phyloP scores from a whole-genome alignment of 2,797 vertebrate species.

The Hoplostethus atlanticus region DNA sequence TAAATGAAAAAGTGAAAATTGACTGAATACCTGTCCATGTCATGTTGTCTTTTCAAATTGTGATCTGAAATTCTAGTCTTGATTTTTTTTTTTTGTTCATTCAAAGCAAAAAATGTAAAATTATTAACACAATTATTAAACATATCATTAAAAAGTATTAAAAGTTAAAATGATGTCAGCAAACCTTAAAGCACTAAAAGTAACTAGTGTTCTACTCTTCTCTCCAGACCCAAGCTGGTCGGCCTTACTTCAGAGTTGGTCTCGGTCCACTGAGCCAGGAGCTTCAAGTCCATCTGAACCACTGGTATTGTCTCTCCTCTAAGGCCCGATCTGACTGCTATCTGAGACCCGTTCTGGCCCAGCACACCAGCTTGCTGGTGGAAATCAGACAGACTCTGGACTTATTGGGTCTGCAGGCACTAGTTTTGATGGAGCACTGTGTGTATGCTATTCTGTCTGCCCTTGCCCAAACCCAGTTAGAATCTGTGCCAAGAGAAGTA shows the following conservation, averaged over 20 bases:
- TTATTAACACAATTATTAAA: too few species aligned
- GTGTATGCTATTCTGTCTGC: constrained; percentile 59
- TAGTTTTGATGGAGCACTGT: constrained; percentile 75
- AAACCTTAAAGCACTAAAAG: too few species aligned
- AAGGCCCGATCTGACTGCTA: constrained; percentile 68
- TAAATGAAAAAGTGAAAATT: too few species aligned
- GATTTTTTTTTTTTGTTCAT: too few species aligned
- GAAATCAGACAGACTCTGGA: constrained; percentile 64
- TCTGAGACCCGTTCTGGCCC: constrained; percentile 56
- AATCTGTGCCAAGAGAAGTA: constrained; percentile 61
- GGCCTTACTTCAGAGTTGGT: constrained; percentile 35
- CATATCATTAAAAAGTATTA: too few species aligned
- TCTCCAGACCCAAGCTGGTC: constrained; percentile 25
- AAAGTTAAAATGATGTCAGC: too few species aligned
- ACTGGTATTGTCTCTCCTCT: constrained; percentile 77
- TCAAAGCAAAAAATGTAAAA: too few species aligned
- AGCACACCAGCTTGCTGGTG: constrained; percentile 41
- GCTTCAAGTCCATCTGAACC: constrained; percentile 76
- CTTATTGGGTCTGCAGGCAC: constrained; percentile 67
- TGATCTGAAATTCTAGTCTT: too few species aligned
- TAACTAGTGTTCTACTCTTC: constrained; percentile 8
- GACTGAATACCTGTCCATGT: too few species aligned
- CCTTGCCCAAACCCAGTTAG: constrained; percentile 45
- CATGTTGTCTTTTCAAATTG: too few species aligned
- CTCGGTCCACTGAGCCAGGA: constrained; percentile 74